Base-by-base conservation (phyloP, 2,797 vertebrate genomes). In the Hemibagrus guttatus region DNA sequence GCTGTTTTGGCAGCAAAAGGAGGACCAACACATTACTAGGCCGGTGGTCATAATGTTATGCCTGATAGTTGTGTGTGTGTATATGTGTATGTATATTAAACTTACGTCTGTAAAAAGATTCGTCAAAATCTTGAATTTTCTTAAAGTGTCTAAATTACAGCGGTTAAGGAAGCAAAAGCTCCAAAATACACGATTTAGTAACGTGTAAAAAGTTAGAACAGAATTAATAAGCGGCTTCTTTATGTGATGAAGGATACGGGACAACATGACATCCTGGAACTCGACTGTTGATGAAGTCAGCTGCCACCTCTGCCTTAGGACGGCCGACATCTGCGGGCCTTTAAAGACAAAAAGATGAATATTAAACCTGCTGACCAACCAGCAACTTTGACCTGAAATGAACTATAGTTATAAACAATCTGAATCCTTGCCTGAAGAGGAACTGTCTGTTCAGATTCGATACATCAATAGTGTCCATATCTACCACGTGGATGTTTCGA, bases 371-470 rank as follows among this genome's bases (percentile, higher is more conserved):
- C 16, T 52, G n/a, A 66, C 4, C 5, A 52, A 68, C 5, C 11
- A 66, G 49, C 26, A 52, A 19, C 42, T 16, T 28, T 49, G 39
- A 64, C 46, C 7, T 28, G 35, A 7, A 80, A 35, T 59, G 11
- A 26, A 64, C 8, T 28, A 39, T 66, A 31, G 23, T 19, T 58
- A 23, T 52, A 12, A 52, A 52, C 17, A 66, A 31, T 74, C 80
- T 54, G 78, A 17, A 84, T 58, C 28, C 84, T 87, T 81, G 83
- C 98, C 98, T 96, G 94, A 99, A 99, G 63, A 99, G 96, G 93
- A 99, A 99, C 88, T 99, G 98, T 83, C 98, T 97, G 92, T 99
- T 99, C 85, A 99, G 96, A 91, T 99, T 99, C 86, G 98, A 99
- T 89, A 98, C 92, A 87, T 99, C 98, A 91, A 99, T 99, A 61